Percentiles rank a stretch among this genome's conserved stretches.
Evolutionary conservation across 2,113 vertebrate genomes (phyloP).

Genomic region (Tyrannus savana): DNA sequence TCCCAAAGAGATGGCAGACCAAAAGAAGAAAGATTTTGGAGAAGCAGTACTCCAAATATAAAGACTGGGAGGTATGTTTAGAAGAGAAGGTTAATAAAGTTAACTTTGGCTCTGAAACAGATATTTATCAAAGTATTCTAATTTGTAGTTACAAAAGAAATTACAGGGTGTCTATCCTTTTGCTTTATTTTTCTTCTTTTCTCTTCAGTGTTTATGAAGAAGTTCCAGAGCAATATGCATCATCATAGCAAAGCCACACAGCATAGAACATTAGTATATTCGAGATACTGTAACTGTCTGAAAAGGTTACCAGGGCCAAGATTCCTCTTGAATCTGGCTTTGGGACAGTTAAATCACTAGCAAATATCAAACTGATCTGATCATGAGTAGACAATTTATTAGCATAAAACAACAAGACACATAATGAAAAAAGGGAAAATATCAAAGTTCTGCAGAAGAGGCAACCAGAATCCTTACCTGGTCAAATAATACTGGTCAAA

Average conservation of each 20-base stretch:
- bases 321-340: not conserved
- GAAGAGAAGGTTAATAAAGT: not conserved
- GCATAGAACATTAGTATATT: not conserved
- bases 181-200: not conserved
- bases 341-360: not conserved
- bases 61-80: not conserved
- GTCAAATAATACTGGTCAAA: not conserved
- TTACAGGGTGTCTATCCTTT: not conserved
- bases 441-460: not conserved
- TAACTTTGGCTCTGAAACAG: not conserved
- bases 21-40: not conserved
- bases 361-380: not conserved
- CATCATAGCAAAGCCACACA: accelerated
- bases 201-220: not conserved
- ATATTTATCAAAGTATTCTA: not conserved
- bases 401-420: not conserved
- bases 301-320: not conserved
- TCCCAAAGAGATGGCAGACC: not conserved
- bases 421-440: not conserved
- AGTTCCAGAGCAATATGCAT: not conserved
- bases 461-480: not conserved
- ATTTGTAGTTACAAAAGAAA: not conserved
- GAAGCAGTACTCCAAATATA: not conserved
- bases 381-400: not conserved
- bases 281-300: not conserved